phyloP scores from a whole-genome alignment of 1,140 invertebrate genomes.

The Helicoverpa zea region DNA sequence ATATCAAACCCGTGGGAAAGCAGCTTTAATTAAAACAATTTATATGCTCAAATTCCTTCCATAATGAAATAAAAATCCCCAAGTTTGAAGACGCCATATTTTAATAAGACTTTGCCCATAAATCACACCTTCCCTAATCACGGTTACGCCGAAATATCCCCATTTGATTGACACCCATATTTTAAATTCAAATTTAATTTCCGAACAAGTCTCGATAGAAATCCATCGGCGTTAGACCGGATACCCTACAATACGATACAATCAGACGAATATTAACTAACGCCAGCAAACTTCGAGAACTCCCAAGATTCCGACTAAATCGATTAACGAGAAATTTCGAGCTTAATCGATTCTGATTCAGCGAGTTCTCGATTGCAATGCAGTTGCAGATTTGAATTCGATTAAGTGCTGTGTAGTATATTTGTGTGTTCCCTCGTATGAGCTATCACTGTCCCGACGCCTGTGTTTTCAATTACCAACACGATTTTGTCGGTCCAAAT shows the following conservation, averaged over 20 bases:
- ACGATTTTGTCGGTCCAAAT: slow-evolving; percentile 35
- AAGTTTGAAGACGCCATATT: no score
- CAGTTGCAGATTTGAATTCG: slow-evolving; percentile 69
- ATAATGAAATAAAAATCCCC: no score
- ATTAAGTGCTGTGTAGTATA: slow-evolving; percentile 71
- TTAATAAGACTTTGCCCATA: no score
- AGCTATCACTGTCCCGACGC: slow-evolving; percentile 51
- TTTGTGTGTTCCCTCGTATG: slow-evolving; percentile 49
- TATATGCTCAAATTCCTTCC: no score
- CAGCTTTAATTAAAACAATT: slow-evolving; percentile 12
- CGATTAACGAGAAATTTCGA: slow-evolving; percentile 77
- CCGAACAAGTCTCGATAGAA: slow-evolving; percentile 7
- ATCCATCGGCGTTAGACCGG: slow-evolving; percentile 25
- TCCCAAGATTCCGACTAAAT: slow-evolving; percentile 68
- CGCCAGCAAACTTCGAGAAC: slow-evolving; percentile 63
- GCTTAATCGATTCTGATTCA: slow-evolving; percentile 80
- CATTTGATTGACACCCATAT: slow-evolving; percentile 5
- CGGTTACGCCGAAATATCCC: neutral
- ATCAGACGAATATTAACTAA: slow-evolving; percentile 69
- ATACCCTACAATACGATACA: slow-evolving; percentile 66
- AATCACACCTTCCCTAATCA: neutral
- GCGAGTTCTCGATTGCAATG: slow-evolving; percentile 72
- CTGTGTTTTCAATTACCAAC: slow-evolving; percentile 42
- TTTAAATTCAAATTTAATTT: slow-evolving; percentile 14
- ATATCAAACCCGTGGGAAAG: neutral